These are phyloP conservation scores for Anthopleura xanthogrammica DNA, from an alignment of 92 coral and sea anemone species.

Conservation along the genomic window DNA sequence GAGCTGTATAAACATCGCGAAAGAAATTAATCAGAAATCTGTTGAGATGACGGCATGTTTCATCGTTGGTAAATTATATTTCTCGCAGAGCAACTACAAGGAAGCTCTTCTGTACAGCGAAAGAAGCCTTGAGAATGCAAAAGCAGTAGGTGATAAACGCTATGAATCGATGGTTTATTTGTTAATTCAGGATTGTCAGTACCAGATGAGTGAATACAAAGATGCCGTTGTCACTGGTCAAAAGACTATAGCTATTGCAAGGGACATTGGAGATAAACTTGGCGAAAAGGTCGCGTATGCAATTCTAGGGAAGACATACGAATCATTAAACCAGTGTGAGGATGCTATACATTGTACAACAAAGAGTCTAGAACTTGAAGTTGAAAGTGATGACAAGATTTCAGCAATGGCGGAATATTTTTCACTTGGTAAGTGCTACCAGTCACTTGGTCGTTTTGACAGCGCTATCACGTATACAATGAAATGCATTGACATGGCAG, in stretches of 20 bases:
- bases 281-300: not conserved
- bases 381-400: too few species aligned
- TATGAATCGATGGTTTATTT: constrained; percentile 21
- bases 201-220: not conserved
- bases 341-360: not conserved
- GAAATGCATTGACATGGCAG: not conserved
- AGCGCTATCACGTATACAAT: not conserved
- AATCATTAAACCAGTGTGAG: constrained; percentile 1
- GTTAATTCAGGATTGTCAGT: constrained; percentile 18
- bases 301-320: not conserved
- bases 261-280: not conserved
- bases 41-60: constrained; percentile 16
- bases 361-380: too few species aligned
- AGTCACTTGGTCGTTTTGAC: not conserved
- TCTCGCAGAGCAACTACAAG: not conserved
- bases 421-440: not conserved
- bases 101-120: constrained; percentile 10
- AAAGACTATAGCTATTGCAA: not conserved
- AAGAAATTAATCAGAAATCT: not conserved
- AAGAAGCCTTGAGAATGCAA: constrained; percentile 15
- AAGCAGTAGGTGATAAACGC: constrained; percentile 4
- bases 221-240: constrained; percentile 6
- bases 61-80: constrained; percentile 17
- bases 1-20: constrained; percentile 1
- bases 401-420: not conserved